A percentile compares a stretch with the other conserved stretches of the same genome.
These are phyloP conservation scores for Drosophila tsacasi DNA, from an alignment of 1,140 invertebrate genomes.

Conservation along the genomic window DNA sequence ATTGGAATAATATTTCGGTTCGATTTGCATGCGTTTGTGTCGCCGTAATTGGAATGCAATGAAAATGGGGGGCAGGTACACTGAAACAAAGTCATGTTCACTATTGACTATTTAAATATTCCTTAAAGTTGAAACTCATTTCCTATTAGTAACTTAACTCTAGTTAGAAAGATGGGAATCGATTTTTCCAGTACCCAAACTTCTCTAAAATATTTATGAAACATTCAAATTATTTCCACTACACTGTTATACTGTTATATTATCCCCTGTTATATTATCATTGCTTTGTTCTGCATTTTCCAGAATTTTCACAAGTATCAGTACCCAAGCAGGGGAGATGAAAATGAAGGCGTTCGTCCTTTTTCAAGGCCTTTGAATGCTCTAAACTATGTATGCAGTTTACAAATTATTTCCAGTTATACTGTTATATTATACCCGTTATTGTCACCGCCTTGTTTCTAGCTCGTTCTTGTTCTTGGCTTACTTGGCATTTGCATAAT, in stretches of 20 bases:
- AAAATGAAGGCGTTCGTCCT: neutral
- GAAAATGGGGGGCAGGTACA: neutral
- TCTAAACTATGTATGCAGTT: neutral
- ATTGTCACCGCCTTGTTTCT: constrained; percentile 3
- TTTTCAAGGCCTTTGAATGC: neutral
- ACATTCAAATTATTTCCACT: neutral
- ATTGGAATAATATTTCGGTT: constrained; percentile 43
- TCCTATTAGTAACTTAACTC: too few species aligned
- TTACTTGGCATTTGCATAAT: constrained; percentile 66
- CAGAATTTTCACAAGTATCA: too few species aligned
- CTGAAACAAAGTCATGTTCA: neutral
- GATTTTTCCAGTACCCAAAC: neutral
- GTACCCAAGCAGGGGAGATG: too few species aligned
- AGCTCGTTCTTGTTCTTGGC: constrained; percentile 10
- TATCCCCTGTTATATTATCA: neutral
- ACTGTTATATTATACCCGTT: constrained; percentile 1
- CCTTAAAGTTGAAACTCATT: too few species aligned
- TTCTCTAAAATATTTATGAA: too few species aligned
- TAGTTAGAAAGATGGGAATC: too few species aligned
- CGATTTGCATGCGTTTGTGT: constrained; percentile 32
- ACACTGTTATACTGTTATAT: constrained; percentile 10
- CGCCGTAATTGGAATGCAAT: constrained; percentile 3
- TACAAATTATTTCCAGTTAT: neutral
- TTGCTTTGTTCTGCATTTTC: neutral
- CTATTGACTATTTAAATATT: neutral